Evolutionary conservation across 2,888 invertebrate genomes (phyloP), one percentile per base, ranked within the genome.

Genomic region (Emmelina monodactyla): DNA sequence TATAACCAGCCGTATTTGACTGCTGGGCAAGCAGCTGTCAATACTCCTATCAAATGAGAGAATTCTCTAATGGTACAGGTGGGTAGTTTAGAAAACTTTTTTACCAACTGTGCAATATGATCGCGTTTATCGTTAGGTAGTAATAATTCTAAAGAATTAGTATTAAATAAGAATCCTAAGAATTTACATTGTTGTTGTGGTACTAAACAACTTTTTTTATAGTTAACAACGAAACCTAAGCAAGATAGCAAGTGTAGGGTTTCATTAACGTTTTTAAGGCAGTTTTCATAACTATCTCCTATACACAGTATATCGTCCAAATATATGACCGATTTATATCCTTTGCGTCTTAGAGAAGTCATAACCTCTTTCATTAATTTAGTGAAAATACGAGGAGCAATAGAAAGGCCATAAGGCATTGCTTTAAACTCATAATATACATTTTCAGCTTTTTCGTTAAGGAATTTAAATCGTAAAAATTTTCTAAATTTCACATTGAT

Each of bases 371-470:
- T 25, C n/a, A 7, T 25, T 25, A 25, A 10, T 25, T 25, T 25
- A 7, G 25, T 25, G 11, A 25, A 19, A 6, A 25, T 11, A n/a
- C 25, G 9, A 4, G 25, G 25, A 4, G 25, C 25, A 10, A 25
- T 9, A 1, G 32, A 39, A 3, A 37, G 12, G 7, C 42, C 42
- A n/a, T 34, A 42, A 2, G 40, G 40, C 4, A 42, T n/a, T 2
- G 28, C 35, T 14, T 33, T 40, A 34, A 43, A 41, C 19, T 39
- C 31, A 11, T 25, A 25, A 11, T 9, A n/a, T 3, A 25, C 25
- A 25, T 25, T 25, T 25, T 25, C n/a, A n/a, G n/a, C n/a, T n/a
- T n/a, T n/a, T n/a, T n/a, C n/a, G n/a, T n/a, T n/a, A n/a, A n/a
- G 25, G 4, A 7, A 25, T 9, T 25, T 25, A 10, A 42, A 5